A percentile compares a stretch with the other conserved stretches of the same genome.
These are phyloP conservation scores for Nudaria mundana DNA, from an alignment of 2,888 invertebrate species.

Conservation along the genomic window DNA sequence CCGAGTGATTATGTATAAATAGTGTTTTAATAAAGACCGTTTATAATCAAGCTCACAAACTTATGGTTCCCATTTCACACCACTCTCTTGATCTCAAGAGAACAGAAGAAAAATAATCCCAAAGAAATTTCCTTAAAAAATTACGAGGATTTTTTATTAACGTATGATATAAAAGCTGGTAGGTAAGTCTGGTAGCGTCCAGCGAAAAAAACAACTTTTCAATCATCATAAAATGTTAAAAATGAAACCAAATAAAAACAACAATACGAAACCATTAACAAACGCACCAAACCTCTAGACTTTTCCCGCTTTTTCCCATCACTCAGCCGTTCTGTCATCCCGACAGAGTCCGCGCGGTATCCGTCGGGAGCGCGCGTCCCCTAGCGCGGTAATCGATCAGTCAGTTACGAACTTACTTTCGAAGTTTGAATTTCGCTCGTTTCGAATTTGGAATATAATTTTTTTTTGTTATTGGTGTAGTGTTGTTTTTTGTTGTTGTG, in stretches of 20 bases:
- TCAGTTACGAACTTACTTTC: slow-evolving; percentile 39
- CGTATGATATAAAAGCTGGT: no score
- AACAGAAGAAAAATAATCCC: no score
- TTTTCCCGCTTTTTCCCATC: slow-evolving; percentile 25
- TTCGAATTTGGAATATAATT: slow-evolving; percentile 9
- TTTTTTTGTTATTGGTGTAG: slow-evolving; percentile 27
- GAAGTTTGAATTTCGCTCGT: slow-evolving; percentile 19
- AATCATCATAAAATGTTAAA: slow-evolving; percentile 27
- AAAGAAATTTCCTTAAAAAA: no score
- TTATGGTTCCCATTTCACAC: no score
- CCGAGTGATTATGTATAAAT: no score
- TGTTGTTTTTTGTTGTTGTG: slow-evolving; percentile 12
- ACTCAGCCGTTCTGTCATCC: slow-evolving; percentile 15
- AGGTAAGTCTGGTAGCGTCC: no score
- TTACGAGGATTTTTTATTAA: no score
- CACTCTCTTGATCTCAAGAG: no score
- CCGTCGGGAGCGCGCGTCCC: slow-evolving; percentile 56
- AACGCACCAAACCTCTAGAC: slow-evolving; percentile 13
- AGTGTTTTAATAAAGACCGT: no score
- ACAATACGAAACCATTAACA: slow-evolving; percentile 4
- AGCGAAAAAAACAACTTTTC: slow-evolving; percentile 23
- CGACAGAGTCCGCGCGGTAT: slow-evolving; percentile 55
- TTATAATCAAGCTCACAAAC: no score
- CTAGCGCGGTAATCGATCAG: slow-evolving; percentile 26
- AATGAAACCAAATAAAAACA: slow-evolving; percentile 26